These are phyloP conservation scores for Ovibos moschatus DNA, from an alignment of 2,113 vertebrate genomes.

Conservation along the genomic window DNA sequence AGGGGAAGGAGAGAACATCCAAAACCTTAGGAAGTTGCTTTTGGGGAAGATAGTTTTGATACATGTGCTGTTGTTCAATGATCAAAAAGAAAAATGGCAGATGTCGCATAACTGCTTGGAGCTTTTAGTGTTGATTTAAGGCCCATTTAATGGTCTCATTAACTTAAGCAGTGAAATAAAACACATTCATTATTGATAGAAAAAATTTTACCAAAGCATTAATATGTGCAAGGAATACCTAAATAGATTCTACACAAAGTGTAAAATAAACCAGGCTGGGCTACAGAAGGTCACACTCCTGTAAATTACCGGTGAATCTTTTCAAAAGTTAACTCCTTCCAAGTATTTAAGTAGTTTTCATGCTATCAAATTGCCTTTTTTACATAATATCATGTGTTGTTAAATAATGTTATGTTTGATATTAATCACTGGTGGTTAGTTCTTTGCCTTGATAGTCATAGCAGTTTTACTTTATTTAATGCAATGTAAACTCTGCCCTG, in stretches of 20 bases:
- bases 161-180: background rate
- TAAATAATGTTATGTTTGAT: conserved; percentile 5
- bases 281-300: background rate
- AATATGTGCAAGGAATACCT: background rate
- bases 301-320: background rate
- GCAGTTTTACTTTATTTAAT: conserved; percentile 32
- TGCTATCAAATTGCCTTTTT: background rate
- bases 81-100: background rate
- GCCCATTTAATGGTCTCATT: background rate
- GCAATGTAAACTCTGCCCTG: background rate
- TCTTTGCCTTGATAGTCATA: conserved; percentile 4
- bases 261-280: background rate
- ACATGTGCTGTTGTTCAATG: background rate
- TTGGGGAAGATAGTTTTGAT: background rate
- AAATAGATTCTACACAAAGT: background rate
- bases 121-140: background rate
- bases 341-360: background rate
- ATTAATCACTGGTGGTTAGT: conserved; percentile 6
- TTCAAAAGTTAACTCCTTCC: background rate
- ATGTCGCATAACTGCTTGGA: background rate
- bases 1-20: background rate
- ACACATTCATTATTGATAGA: background rate
- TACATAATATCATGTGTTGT: background rate
- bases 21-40: background rate
- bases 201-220: background rate